phyloP scores from a whole-genome alignment of 2,113 vertebrate species.

The Nyctereutes procyonoides region DNA sequence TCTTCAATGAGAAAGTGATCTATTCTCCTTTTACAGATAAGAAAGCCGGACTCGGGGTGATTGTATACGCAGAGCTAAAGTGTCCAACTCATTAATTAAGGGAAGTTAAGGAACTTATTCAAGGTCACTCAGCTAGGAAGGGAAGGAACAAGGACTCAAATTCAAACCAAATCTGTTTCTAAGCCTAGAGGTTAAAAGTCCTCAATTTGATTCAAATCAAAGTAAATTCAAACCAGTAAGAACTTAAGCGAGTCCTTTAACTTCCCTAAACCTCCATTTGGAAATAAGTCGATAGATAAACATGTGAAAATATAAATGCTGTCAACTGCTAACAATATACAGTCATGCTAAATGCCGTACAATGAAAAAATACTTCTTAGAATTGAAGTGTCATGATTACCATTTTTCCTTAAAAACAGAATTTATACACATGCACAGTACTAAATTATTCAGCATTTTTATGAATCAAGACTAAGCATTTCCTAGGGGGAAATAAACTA shows the following conservation, averaged over 20 bases:
- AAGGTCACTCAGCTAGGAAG: neutral
- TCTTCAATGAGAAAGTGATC: neutral
- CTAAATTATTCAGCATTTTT: neutral
- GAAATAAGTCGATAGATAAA: constrained; percentile 2
- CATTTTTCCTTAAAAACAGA: neutral
- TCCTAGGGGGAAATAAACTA: constrained; percentile 24
- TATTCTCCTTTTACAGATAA: neutral
- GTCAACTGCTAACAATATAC: neutral
- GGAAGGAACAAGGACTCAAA: neutral
- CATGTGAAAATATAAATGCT: neutral
- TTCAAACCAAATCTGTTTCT: constrained; percentile 42
- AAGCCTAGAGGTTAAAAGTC: neutral
- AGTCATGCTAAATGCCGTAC: neutral
- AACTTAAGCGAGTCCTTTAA: constrained; percentile 17
- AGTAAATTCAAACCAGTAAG: neutral
- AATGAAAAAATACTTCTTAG: neutral
- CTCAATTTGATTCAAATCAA: constrained; percentile 6
- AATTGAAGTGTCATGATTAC: neutral
- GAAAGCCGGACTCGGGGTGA: neutral
- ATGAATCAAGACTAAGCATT: constrained; percentile 45
- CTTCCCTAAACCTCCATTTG: neutral
- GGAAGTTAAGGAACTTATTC: neutral
- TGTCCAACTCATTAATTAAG: neutral
- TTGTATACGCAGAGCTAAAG: neutral
- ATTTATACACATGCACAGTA: neutral